Conservation (phyloP, 2,888 invertebrate genomes). For the Nemotelus nigrinus region DNA sequence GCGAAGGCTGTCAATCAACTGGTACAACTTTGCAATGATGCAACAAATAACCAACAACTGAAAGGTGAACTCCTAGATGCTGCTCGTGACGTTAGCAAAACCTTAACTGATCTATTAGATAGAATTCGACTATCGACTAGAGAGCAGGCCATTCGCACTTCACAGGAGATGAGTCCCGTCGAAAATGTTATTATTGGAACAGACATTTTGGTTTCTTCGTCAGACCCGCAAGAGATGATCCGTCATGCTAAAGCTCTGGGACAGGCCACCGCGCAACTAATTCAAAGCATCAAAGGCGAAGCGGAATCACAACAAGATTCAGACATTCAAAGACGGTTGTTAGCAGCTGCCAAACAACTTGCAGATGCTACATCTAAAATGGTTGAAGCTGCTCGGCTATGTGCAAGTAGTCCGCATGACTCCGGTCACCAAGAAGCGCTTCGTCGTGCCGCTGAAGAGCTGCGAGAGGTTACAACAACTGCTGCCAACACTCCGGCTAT, state of each 20-base stretch:
- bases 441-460: constrained; percentile 88
- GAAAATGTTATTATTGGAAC: constrained; percentile 91
- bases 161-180: constrained; percentile 82
- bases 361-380: constrained; percentile 97
- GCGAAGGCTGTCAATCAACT: constrained; percentile 90
- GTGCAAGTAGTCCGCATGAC: constrained; percentile 87
- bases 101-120: constrained; percentile 87
- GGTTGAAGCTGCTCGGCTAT: constrained; percentile 95
- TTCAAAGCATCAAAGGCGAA: constrained; percentile 94
- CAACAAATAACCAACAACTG: constrained; percentile 73
- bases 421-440: constrained; percentile 84
- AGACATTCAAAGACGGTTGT: constrained; percentile 86
- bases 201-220: constrained; percentile 85
- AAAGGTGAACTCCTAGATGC: constrained; percentile 83
- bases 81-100: constrained; percentile 87
- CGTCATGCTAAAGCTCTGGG: constrained; percentile 90
- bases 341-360: constrained; percentile 93
- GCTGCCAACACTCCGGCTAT: constrained; percentile 81
- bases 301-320: constrained; percentile 89
- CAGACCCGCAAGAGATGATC: constrained; percentile 94
- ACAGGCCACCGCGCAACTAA: constrained; percentile 92
- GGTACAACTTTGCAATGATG: constrained; percentile 82
- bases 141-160: constrained; percentile 71
- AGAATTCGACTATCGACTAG: constrained; percentile 83
- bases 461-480: constrained; percentile 89